These are phyloP conservation scores for Andricus quercusramuli DNA, from an alignment of 2,888 invertebrate species.

Conservation along the genomic window DNA sequence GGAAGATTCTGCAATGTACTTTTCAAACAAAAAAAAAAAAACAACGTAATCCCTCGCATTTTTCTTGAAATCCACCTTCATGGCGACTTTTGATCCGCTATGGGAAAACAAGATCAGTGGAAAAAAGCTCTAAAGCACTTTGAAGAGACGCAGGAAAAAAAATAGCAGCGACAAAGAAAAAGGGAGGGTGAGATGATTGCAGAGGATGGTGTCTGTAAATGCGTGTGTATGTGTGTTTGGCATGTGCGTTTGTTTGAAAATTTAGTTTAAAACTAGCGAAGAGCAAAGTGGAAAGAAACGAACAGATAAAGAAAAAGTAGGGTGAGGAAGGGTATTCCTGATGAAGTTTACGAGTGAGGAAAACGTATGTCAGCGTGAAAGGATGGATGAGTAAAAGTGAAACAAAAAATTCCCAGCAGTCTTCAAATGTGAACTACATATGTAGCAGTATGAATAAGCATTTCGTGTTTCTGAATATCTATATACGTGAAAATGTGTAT, in stretches of 20 bases:
- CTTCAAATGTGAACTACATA: neutral
- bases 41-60: neutral
- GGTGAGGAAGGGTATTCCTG: slow-evolving; percentile 7
- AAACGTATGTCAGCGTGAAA: slow-evolving; percentile 47
- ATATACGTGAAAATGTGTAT: neutral
- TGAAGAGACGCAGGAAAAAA: slow-evolving; percentile 26
- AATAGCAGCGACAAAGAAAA: slow-evolving; percentile 42
- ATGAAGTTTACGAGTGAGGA: slow-evolving; percentile 34
- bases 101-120: neutral
- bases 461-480: neutral
- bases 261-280: slow-evolving; percentile 67
- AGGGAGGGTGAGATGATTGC: slow-evolving; percentile 55
- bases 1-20: neutral
- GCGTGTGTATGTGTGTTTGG: neutral
- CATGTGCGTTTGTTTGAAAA: neutral
- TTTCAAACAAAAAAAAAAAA: neutral
- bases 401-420: neutral
- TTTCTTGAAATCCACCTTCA: neutral
- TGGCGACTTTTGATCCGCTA: neutral
- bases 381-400: slow-evolving; percentile 19
- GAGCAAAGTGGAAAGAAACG: slow-evolving; percentile 48
- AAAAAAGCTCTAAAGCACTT: slow-evolving; percentile 22
- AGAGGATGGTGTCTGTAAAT: neutral
- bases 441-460: neutral
- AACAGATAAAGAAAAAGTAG: neutral